Evolutionary conservation across 2,113 vertebrate species (phyloP), one percentile per base, ranked within the genome.

Genomic region (Pyxicephalus adspersus): DNA sequence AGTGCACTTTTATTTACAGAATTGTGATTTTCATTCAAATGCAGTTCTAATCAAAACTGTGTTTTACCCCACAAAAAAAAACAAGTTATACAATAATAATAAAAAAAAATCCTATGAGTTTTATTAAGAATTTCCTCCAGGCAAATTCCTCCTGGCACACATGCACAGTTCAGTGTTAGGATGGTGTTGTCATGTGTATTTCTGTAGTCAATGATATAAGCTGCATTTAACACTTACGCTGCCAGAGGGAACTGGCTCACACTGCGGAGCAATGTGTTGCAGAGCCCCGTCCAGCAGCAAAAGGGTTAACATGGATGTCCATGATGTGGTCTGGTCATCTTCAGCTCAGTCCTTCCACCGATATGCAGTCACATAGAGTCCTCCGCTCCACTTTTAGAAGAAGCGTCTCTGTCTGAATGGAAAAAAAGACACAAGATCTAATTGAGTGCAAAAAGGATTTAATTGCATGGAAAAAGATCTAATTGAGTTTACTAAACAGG

Each of bases 291-390:
- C 80, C 61, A 58, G 71, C 80, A 81, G 70, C 80, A 28, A 61
- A 66, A 81, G 80, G 70, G 80, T 58, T 75, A 64, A 34, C 64
- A 51, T 25, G 61, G 60, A 50, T 28, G 17, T 75, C 61, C 70
- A 50, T 45, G 17, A 20, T 4, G 18, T 22, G 11, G 23, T n/a
- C 15, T 4, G 18, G 5, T 26, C 55, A 73, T 5, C 58, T 66
- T 94, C 88, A 87, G 87, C 88, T 93, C 88, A 98, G 91, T 66
- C 93, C 86, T 89, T 83, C 91, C 3, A 91, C 85, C 26, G 80
- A 89, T 93, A 96, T 94, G 79, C 96, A 98, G 88, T 96, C 96
- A 50, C 97, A 99, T 77, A 98, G 93, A 74, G 95, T 93, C 86
- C 95, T 93, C 87, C 93, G 91, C 88, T 98, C 97, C 0, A 93